Base-by-base conservation (phyloP, 35 echinoderm and acorn worm species). In the Apostichopus parvimensis region DNA sequence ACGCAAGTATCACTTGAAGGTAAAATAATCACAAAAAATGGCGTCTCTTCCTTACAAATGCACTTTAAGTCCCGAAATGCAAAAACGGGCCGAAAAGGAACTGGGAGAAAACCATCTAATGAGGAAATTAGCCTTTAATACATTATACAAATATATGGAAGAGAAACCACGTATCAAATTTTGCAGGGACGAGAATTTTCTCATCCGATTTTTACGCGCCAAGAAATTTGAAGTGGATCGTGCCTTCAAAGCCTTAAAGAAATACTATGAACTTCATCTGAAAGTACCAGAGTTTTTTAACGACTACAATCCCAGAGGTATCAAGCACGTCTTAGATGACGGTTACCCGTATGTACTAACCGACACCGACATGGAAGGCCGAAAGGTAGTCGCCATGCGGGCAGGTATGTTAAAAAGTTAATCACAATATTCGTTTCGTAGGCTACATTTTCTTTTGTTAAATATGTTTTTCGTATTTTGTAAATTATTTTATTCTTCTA, bases 221-320 rank as follows among this genome's bases (percentile, higher is more conserved):
- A 96, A 93, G 66, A 99, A 99, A 91, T 99, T 99, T 60, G 97
- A 99, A 4, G 93, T 92, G 2, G 95, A 99, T 54, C 79, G 97
- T 1, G 93, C 97, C 0, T 99, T 94, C 73, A 95, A 99, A 72
- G 82, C 93, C 45, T 73, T 99, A 20, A 93, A 93, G 78, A 99
- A 99, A 57, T 99, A 99, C 57, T 96, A 99, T 83, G 97, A 99
- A 91, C 94, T 99, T 45, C 95, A 95, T 58, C 56, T 87, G 70
- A 96, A 99, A 23, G 70, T 96, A 53, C 97, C 97, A 0, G 95
- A 99, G 87, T 96, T 96, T 79, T 99, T 96, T 68, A 91, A 88
- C 17, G 89, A 99, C 13, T 95, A 96, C 92, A 93, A 93, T 22
- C 95, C 95, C 6, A 87, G 92, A 26, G 83, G 90, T 9, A 92